These are phyloP conservation scores for Falco berigora DNA, from an alignment of 2,797 vertebrate genomes.

Conservation along the genomic window DNA sequence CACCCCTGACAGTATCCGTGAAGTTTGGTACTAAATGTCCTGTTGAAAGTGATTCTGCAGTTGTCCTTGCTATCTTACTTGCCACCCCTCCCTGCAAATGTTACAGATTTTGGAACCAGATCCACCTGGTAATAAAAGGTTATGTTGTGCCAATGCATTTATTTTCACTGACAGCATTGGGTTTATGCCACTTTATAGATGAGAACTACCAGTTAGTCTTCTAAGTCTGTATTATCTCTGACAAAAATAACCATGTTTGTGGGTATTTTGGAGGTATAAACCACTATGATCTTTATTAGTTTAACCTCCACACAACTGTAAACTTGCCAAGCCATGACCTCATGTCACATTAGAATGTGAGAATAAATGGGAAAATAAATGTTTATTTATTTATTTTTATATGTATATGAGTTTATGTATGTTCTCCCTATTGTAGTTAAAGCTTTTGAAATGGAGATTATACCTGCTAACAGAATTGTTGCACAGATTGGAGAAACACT, in stretches of 20 bases:
- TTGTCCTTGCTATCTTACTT: neutral
- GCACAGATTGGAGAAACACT: conserved; percentile 71
- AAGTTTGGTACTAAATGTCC: neutral
- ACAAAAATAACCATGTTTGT: neutral
- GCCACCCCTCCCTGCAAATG: neutral
- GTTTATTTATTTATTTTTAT: too few relatives aligned
- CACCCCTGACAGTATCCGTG: neutral
- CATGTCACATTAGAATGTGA: neutral
- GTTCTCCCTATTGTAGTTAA: conserved; percentile 69
- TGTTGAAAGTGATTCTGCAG: neutral
- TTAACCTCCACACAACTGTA: neutral
- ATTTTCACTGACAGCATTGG: neutral
- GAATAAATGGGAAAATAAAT: neutral
- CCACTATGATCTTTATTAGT: neutral
- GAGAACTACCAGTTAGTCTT: neutral
- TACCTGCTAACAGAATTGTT: conserved; percentile 29
- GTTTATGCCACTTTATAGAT: neutral
- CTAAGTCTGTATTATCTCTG: neutral
- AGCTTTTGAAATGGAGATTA: conserved; percentile 76
- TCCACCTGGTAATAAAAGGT: neutral
- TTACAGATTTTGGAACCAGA: neutral
- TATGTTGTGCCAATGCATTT: neutral
- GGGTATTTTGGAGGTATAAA: neutral
- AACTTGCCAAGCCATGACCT: neutral
- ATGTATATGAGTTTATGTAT: neutral